Evolutionary conservation across 2,797 vertebrate species (phyloP).

Genomic region (Dipus sagitta): DNA sequence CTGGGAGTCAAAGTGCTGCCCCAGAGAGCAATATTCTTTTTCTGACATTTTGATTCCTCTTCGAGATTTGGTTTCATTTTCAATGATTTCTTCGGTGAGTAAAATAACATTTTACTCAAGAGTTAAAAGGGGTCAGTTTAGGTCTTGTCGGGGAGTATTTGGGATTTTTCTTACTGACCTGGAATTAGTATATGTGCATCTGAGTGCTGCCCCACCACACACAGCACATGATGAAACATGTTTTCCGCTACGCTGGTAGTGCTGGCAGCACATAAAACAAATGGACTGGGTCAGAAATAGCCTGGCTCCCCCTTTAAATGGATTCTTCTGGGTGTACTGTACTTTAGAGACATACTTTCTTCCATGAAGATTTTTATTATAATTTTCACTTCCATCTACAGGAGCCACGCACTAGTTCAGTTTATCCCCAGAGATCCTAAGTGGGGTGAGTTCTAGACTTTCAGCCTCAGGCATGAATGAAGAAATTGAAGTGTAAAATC

Average conservation of each 20-base stretch:
- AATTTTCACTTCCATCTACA: neutral
- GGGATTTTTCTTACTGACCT: constrained; percentile 89
- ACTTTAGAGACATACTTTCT: constrained; percentile 39
- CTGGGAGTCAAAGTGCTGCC: neutral
- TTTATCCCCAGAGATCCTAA: neutral
- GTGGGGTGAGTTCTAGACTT: neutral
- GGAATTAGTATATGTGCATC: constrained; percentile 85
- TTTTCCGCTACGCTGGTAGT: constrained; percentile 87
- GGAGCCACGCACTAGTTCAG: neutral
- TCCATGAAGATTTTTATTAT: constrained; percentile 2
- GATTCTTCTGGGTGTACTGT: constrained; percentile 48
- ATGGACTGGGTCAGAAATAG: constrained; percentile 83
- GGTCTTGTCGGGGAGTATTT: constrained; percentile 85
- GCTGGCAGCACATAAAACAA: constrained; percentile 89
- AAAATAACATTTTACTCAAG: constrained; percentile 87
- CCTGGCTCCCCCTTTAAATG: constrained; percentile 82
- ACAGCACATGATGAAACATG: constrained; percentile 87
- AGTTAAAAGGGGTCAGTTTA: constrained; percentile 87
- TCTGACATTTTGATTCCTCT: constrained; percentile 73
- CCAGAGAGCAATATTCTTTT: constrained; percentile 53
- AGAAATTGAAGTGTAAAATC: neutral
- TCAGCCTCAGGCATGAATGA: neutral
- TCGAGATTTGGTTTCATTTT: constrained; percentile 80
- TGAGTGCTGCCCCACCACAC: constrained; percentile 84
- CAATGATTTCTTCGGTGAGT: constrained; percentile 84